Evolutionary conservation across 1,140 invertebrate genomes (phyloP).

Genomic region (Drepana arcuata): DNA sequence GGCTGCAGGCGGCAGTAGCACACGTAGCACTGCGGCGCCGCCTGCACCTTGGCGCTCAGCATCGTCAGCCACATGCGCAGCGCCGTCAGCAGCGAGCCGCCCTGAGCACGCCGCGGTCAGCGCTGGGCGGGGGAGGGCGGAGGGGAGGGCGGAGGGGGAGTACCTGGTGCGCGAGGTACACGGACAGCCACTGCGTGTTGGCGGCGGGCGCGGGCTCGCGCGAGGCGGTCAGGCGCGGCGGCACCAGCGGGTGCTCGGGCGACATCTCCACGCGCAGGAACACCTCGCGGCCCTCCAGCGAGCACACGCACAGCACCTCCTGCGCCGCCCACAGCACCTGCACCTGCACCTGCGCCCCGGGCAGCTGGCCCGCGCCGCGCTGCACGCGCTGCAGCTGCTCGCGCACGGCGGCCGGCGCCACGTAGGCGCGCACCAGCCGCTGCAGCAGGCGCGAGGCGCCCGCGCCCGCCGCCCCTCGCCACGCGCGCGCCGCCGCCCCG

Average conservation of each 20-base stretch:
- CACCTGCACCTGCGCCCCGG: constrained; percentile 9
- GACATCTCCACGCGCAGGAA: constrained; percentile 22
- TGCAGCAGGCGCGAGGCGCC: constrained; percentile 10
- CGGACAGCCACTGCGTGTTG: background rate
- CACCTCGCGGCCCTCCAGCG: constrained; percentile 26
- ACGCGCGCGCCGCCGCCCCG: constrained; percentile 15
- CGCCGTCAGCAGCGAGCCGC: constrained; percentile 29
- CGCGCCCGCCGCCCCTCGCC: constrained; percentile 8
- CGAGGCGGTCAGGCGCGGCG: constrained; percentile 6
- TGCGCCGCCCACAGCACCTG: constrained; percentile 12
- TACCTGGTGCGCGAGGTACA: constrained; percentile 7
- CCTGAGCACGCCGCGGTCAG: background rate
- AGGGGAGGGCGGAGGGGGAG: constrained; percentile 4
- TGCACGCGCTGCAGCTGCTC: constrained; percentile 16
- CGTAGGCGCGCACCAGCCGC: constrained; percentile 15
- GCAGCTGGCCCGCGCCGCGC: constrained; percentile 9
- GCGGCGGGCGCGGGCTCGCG: constrained; percentile 2
- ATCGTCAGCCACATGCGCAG: constrained; percentile 31
- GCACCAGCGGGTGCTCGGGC: constrained; percentile 25
- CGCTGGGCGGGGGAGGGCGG: background rate
- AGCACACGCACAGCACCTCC: constrained; percentile 19
- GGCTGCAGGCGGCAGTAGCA: constrained; percentile 52
- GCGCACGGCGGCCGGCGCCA: constrained; percentile 17
- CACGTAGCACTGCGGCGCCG: constrained; percentile 39
- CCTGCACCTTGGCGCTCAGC: constrained; percentile 20